Percentiles rank a stretch among this genome's conserved stretches.
Conservation (phyloP, 1,140 invertebrate genomes). For the Centruroides sculpturatus region DNA sequence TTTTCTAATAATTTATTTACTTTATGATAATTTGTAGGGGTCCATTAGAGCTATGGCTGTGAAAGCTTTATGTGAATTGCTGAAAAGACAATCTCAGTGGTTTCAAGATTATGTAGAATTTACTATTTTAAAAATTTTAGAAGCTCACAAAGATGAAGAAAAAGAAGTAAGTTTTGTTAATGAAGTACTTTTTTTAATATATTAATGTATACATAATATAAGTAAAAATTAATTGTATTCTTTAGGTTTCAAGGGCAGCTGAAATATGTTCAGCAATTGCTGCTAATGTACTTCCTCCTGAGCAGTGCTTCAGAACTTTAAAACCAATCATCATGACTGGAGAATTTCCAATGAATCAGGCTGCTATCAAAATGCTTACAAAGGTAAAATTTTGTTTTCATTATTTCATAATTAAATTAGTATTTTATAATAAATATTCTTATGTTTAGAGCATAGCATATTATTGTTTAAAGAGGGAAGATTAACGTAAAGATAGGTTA, state of each 20-base stretch:
- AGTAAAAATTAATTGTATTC: background rate
- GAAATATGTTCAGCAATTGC: slow-evolving; percentile 54
- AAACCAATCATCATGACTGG: slow-evolving; percentile 72
- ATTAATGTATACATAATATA: no score
- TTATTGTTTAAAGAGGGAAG: no score
- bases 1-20: background rate
- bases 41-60: slow-evolving; percentile 46
- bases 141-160: slow-evolving; percentile 59
- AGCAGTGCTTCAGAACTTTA: slow-evolving; percentile 47
- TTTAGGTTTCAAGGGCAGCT: slow-evolving; percentile 39
- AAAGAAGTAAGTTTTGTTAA: slow-evolving; percentile 43
- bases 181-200: no score
- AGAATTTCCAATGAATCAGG: slow-evolving; percentile 69
- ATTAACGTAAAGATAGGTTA: no score
- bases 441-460: no score
- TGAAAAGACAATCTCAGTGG: slow-evolving; percentile 54
- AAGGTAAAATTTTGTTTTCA: slow-evolving; percentile 38
- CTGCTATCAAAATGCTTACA: slow-evolving; percentile 82
- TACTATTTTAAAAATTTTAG: slow-evolving; percentile 71
- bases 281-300: slow-evolving; percentile 51
- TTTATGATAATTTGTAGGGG: slow-evolving; percentile 26
- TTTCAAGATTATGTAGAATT: slow-evolving; percentile 78
- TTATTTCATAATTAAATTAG: no score
- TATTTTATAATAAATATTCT: no score
- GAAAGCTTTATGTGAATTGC: slow-evolving; percentile 60